Percentiles rank a stretch among this genome's conserved stretches.
Evolutionary conservation across 2,888 invertebrate genomes (phyloP).

Genomic region (Papilio protenor): DNA sequence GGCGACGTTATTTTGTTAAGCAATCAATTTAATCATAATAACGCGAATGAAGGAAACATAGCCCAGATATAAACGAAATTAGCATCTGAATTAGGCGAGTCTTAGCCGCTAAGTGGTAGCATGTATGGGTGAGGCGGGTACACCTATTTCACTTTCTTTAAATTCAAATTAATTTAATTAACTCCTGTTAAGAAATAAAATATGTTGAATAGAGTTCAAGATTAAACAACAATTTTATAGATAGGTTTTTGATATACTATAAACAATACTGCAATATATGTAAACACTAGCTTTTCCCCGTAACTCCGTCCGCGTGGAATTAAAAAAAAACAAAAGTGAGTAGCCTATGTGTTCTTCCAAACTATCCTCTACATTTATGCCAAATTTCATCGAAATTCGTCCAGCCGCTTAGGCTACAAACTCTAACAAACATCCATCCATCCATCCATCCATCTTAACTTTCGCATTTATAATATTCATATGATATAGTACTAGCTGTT

Average conservation of each 20-base stretch:
- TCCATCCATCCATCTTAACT: too few relatives aligned
- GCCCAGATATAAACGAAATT: slow-evolving; percentile 68
- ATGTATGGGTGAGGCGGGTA: slow-evolving; percentile 47
- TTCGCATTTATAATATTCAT: too few relatives aligned
- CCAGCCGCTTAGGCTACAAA: too few relatives aligned
- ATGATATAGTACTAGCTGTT: too few relatives aligned
- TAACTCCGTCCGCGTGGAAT: too few relatives aligned
- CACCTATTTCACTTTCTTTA: slow-evolving; percentile 55
- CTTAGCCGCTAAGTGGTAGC: slow-evolving; percentile 50
- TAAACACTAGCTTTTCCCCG: too few relatives aligned
- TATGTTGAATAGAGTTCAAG: background rate
- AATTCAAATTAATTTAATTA: slow-evolving; percentile 58
- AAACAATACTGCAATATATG: background rate
- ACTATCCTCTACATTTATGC: too few relatives aligned
- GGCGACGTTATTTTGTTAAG: slow-evolving; percentile 59
- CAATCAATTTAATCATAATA: slow-evolving; percentile 48
- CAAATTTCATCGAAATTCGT: too few relatives aligned
- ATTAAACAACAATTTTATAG: background rate
- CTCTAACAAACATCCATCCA: too few relatives aligned
- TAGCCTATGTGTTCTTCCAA: too few relatives aligned
- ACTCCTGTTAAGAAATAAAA: slow-evolving; percentile 48
- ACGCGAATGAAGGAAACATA: slow-evolving; percentile 63
- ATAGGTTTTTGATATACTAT: background rate
- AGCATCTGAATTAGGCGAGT: slow-evolving; percentile 72
- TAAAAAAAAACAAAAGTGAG: too few relatives aligned